phyloP scores from a whole-genome alignment of 2,113 vertebrate genomes.

The Periophthalmus modestus region DNA sequence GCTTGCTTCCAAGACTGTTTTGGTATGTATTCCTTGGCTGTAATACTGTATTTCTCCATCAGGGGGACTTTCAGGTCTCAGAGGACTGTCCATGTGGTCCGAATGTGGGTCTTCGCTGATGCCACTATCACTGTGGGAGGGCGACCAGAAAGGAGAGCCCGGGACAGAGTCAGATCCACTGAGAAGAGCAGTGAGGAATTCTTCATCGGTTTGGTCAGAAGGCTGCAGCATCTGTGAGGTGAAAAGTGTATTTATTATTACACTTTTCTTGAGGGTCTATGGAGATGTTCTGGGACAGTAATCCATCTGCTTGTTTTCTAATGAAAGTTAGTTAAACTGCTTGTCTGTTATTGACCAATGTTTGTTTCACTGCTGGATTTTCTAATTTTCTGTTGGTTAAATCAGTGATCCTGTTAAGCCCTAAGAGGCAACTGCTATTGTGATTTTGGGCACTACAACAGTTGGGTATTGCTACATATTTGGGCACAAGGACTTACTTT shows the following conservation, averaged over 20 bases:
- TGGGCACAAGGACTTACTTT: too few species aligned
- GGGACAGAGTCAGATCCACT: constrained; percentile 67
- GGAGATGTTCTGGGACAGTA: too few species aligned
- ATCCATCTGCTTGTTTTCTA: too few species aligned
- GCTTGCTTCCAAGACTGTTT: constrained; percentile 45
- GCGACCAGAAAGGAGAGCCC: constrained; percentile 84
- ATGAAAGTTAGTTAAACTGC: too few species aligned
- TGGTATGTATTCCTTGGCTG: constrained; percentile 16
- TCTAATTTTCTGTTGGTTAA: too few species aligned
- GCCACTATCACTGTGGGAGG: constrained; percentile 88
- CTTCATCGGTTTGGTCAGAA: constrained; percentile 69
- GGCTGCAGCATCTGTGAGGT: constrained; percentile 74
- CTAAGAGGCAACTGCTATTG: too few species aligned
- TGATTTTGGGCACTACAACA: too few species aligned
- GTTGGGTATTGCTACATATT: too few species aligned
- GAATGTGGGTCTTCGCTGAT: constrained; percentile 87
- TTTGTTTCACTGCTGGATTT: too few species aligned
- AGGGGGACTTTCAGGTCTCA: constrained; percentile 25
- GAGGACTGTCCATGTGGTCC: constrained; percentile 90
- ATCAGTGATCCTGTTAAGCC: too few species aligned
- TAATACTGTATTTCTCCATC: constrained; percentile 20
- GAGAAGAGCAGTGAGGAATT: constrained; percentile 84
- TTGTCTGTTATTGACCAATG: too few species aligned
- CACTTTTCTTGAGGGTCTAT: too few species aligned
- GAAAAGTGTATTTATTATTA: constrained; percentile 20